These are phyloP conservation scores for Hepsetus odoe DNA, from an alignment of 2,113 vertebrate genomes.

Conservation along the genomic window DNA sequence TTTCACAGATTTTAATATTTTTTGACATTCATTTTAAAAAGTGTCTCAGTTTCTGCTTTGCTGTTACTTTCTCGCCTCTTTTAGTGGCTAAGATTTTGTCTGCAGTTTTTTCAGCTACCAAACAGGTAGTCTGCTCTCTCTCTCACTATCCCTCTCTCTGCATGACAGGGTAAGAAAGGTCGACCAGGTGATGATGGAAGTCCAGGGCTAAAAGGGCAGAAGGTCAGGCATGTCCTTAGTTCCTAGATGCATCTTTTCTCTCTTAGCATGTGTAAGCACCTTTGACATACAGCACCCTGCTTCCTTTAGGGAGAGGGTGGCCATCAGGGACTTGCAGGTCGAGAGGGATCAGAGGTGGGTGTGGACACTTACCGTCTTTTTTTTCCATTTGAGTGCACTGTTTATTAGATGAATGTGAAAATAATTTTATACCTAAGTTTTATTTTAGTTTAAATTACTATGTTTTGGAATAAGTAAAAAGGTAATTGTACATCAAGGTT, in stretches of 20 bases:
- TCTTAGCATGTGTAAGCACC: not conserved
- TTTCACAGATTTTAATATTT: no score
- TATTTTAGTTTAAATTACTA: no score
- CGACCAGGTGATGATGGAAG: slow-evolving; percentile 82
- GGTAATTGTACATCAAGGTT: no score
- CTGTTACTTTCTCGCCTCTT: no score
- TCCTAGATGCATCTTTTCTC: not conserved
- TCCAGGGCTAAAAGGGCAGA: slow-evolving; percentile 81
- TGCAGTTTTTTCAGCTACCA: no score
- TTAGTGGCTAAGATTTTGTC: no score
- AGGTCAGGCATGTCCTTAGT: slow-evolving; percentile 64
- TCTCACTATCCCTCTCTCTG: slow-evolving; percentile 14
- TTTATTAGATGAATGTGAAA: no score
- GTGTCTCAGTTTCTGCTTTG: no score
- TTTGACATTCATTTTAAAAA: no score
- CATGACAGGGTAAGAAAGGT: slow-evolving; percentile 85
- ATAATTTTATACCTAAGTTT: no score
- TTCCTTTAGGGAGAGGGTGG: slow-evolving; percentile 81
- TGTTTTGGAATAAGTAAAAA: no score
- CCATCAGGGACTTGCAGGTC: slow-evolving; percentile 83
- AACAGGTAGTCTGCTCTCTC: not conserved
- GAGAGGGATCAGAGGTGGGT: slow-evolving; percentile 83
- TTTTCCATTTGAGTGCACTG: not conserved
- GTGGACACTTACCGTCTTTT: not conserved
- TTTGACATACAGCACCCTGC: slow-evolving; percentile 19